phyloP scores from a whole-genome alignment of 1,140 invertebrate species.

The Mylabris phalerata region DNA sequence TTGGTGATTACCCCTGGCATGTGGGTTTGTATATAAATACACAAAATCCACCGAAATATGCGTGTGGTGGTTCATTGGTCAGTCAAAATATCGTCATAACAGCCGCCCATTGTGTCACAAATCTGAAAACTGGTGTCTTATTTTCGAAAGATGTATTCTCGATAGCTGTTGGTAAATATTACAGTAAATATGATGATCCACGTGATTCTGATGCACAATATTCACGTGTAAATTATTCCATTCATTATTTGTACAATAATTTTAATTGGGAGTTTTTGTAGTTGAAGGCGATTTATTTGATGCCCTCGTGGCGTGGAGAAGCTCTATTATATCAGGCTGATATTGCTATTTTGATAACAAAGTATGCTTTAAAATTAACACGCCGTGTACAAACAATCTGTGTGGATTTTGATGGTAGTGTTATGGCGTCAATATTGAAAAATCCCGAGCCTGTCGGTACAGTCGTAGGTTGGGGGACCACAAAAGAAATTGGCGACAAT shows the following conservation, averaged over 20 bases:
- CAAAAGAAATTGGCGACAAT: neutral
- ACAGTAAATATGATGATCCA: slow-evolving; percentile 19
- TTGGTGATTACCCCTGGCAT: slow-evolving; percentile 4
- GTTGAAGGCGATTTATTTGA: slow-evolving; percentile 2
- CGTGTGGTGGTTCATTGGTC: slow-evolving; percentile 29
- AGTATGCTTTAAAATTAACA: neutral
- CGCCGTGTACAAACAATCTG: neutral
- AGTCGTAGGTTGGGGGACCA: slow-evolving; percentile 2
- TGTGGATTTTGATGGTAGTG: neutral
- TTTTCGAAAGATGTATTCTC: neutral
- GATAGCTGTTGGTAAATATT: slow-evolving; percentile 31
- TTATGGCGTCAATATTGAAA: neutral
- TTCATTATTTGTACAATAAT: neutral
- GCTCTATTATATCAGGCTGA: neutral
- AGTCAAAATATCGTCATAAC: slow-evolving; percentile 4
- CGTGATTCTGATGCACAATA: slow-evolving; percentile 23
- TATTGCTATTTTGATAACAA: slow-evolving; percentile 1
- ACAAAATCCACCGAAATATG: slow-evolving; percentile 1
- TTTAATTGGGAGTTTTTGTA: neutral
- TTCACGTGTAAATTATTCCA: slow-evolving; percentile 17
- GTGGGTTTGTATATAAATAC: neutral
- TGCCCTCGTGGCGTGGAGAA: neutral
- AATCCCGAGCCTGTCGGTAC: neutral
- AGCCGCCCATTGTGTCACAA: slow-evolving; percentile 9
- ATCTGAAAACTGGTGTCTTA: neutral